phyloP scores from a whole-genome alignment of 2,113 vertebrate species.

The Plotosus lineatus region DNA sequence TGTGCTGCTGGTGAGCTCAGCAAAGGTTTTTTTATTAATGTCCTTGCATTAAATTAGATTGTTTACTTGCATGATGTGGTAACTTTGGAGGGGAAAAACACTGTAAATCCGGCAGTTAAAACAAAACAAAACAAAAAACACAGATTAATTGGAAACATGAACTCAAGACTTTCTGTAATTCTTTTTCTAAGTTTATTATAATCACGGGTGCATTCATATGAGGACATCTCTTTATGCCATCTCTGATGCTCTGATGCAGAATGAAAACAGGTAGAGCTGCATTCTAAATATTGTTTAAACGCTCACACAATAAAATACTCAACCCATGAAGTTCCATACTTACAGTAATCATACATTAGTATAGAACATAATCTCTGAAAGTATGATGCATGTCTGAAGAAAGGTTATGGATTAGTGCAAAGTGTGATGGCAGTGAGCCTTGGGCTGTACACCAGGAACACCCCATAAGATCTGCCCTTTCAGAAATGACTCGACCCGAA shows the following conservation, averaged over 20 bases:
- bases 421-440: too few relatives aligned
- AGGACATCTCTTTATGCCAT: background rate
- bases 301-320: background rate
- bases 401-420: background rate
- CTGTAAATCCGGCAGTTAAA: too few relatives aligned
- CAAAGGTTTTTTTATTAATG: background rate
- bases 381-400: background rate
- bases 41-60: background rate
- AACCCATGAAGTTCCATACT: background rate
- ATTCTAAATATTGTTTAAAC: constrained; percentile 22
- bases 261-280: constrained; percentile 1
- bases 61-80: background rate
- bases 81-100: too few relatives aligned
- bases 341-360: background rate
- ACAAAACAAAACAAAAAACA: background rate
- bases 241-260: background rate
- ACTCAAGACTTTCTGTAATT: background rate
- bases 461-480: too few relatives aligned
- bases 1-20: background rate
- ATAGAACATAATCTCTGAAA: background rate
- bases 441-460: too few relatives aligned
- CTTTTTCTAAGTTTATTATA: background rate
- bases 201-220: background rate
- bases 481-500: too few relatives aligned
- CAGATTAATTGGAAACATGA: background rate